phyloP scores from a whole-genome alignment of 1,140 invertebrate species.

The Lysiphlebus fabarum region DNA sequence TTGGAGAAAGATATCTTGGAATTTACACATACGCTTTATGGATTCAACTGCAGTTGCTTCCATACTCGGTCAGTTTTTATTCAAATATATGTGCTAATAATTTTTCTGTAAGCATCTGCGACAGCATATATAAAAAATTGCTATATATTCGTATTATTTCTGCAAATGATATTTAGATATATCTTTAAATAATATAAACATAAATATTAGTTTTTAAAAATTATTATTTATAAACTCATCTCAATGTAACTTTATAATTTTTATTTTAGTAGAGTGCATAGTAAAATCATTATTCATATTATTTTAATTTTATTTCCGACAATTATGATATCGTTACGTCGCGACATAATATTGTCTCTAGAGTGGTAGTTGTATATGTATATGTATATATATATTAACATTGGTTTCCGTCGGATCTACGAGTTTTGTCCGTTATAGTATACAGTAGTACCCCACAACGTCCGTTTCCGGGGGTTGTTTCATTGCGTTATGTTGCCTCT shows the following conservation, averaged over 20 bases:
- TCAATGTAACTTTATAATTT: too few relatives aligned
- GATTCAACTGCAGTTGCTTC: conserved; percentile 8
- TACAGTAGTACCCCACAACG: conserved; percentile 7
- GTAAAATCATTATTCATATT: background rate
- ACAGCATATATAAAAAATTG: conserved; percentile 44
- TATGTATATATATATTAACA: conserved; percentile 20
- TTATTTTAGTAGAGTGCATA: too few relatives aligned
- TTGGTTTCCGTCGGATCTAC: conserved; percentile 18
- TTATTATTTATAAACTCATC: too few relatives aligned
- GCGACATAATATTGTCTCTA: conserved; percentile 18
- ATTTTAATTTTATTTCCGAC: conserved; percentile 6
- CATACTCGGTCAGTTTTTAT: conserved; percentile 35
- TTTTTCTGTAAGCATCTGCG: conserved; percentile 38
- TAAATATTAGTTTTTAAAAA: too few relatives aligned
- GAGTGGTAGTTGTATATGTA: conserved; percentile 4
- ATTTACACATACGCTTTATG: background rate
- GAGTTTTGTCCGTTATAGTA: conserved; percentile 13
- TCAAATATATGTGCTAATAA: conserved; percentile 52
- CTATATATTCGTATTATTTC: conserved; percentile 13
- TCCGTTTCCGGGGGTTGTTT: conserved; percentile 24
- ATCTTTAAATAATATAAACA: too few relatives aligned
- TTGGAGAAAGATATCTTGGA: too few relatives aligned
- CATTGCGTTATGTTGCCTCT: conserved; percentile 15
- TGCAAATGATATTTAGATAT: conserved; percentile 8
- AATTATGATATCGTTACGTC: conserved; percentile 21